Conservation (phyloP, 2,113 vertebrate genomes). For the Chinchilla lanigera region DNA sequence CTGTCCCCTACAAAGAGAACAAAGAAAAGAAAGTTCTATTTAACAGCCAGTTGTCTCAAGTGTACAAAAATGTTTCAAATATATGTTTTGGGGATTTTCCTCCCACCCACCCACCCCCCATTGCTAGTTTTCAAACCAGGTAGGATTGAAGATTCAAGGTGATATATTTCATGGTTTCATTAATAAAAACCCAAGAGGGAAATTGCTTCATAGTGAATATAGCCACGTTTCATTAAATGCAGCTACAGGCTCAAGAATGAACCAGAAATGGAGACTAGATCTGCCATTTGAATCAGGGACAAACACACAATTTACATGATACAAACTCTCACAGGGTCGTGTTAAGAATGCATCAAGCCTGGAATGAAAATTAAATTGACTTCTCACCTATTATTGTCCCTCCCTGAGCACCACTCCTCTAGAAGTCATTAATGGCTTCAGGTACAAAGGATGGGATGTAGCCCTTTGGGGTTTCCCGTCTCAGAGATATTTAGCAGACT, state of each 20-base stretch:
- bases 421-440: conserved; percentile 12
- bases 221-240: conserved; percentile 73
- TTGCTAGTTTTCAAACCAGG: background rate
- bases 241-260: conserved; percentile 64
- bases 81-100: background rate
- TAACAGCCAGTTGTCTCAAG: conserved; percentile 12
- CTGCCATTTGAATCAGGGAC: conserved; percentile 59
- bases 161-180: conserved; percentile 75
- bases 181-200: conserved; percentile 74
- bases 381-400: conserved; percentile 48
- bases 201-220: conserved; percentile 67
- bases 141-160: conserved; percentile 50
- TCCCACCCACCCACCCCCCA: accelerated
- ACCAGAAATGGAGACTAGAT: conserved; percentile 28
- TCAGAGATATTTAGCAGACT: conserved; percentile 52
- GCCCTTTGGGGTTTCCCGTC: conserved; percentile 40
- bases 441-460: background rate
- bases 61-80: conserved; percentile 13
- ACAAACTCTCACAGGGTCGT: conserved; percentile 52
- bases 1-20: too few relatives aligned
- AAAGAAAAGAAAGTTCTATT: background rate
- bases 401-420: background rate
- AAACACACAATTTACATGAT: conserved; percentile 70
- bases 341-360: conserved; percentile 50
- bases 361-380: conserved; percentile 66